phyloP scores from a whole-genome alignment of 2,888 invertebrate species.

The Cephus runcator region DNA sequence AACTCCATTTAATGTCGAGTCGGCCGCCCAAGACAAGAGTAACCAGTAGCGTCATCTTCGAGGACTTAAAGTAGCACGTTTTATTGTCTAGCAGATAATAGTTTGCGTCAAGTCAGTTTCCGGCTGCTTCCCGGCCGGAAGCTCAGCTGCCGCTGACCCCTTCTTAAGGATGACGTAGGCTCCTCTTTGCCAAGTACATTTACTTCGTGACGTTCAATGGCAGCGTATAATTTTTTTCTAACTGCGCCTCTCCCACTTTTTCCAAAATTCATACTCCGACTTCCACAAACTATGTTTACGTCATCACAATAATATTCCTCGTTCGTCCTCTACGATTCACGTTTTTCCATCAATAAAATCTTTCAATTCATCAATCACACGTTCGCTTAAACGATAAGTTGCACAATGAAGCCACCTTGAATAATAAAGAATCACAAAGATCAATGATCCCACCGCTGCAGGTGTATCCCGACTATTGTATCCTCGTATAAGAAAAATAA shows the following conservation, averaged over 20 bases:
- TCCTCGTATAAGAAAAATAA: no score
- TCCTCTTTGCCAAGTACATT: background rate
- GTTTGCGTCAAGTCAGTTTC: background rate
- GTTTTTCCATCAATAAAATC: background rate
- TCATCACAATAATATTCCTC: background rate
- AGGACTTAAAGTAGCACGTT: background rate
- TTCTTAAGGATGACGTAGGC: background rate
- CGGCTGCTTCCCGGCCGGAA: background rate
- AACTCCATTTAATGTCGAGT: background rate
- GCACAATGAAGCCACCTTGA: background rate
- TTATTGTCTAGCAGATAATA: background rate
- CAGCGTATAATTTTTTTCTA: background rate
- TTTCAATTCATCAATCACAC: background rate
- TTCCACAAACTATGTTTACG: background rate
- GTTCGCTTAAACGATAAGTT: background rate
- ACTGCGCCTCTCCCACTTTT: background rate
- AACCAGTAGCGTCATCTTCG: background rate
- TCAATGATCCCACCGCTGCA: background rate
- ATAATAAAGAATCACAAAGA: background rate
- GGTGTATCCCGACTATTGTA: background rate
- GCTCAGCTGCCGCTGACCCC: background rate
- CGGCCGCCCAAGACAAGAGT: background rate
- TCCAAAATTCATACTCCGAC: background rate
- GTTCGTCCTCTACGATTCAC: background rate
- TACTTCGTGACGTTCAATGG: background rate